Base-by-base conservation (phyloP, 2,113 vertebrate genomes). In the Caranx melampygus region DNA sequence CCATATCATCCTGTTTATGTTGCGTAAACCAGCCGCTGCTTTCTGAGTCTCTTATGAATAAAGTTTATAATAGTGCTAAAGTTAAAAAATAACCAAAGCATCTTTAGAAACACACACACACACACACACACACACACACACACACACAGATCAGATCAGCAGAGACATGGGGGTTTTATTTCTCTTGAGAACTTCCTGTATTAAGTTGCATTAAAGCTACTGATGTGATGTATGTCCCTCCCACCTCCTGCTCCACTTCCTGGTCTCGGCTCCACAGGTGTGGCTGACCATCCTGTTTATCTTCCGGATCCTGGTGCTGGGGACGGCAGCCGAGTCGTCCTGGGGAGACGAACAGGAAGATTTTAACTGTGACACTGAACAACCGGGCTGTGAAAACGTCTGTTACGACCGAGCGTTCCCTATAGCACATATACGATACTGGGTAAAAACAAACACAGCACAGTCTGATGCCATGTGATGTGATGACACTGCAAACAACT, bases 261-360 rank as follows among this genome's bases (percentile, higher is more conserved):
- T 1, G 20, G 2, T 34, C 9, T 55, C 6, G 21, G 3, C 14
- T 44, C 9, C 40, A 3, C 78, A 94, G 92, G 97, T 99, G 71
- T 99, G 98, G 98, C 79, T 99, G 87, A 97, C 98, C 0, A 95
- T 99, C 35, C 96, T 99, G 40, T 99, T 99, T 83, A 98, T 99
- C 88, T 99, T 99, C 91, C 96, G 98, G 1, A 99, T 99, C 95
- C 95, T 99, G n/a, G 97, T 99, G 2, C 94, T 99, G 60, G 97
- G 97, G 21, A 98, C 97, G 0, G 98, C 98, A 0, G 98, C 97
- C 0, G 98, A 99, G 92, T 99, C 98, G 0, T 97, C 97, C 1
- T 99, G 98, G 98, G 97, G 97, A 0, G 98, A 99, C 0, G 98
- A 99, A 84, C 96, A 99, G 92, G 96, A 97, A 0, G 98, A 99